phyloP scores from a whole-genome alignment of 2,797 vertebrate species.

The Microhierax caerulescens region DNA sequence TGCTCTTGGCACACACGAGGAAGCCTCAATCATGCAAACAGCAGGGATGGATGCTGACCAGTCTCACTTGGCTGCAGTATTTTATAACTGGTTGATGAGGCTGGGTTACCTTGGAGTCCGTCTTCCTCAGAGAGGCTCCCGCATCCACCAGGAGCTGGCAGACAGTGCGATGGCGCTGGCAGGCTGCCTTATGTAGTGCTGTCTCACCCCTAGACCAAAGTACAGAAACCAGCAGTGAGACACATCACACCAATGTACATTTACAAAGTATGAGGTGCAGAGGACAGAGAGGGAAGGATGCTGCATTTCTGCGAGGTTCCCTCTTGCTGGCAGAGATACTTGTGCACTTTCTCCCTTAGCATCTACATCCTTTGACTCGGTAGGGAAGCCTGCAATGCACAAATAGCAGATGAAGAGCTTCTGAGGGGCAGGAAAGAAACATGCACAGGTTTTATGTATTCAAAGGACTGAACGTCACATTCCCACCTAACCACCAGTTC shows the following conservation, averaged over 20 bases:
- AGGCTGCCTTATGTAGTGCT: conserved; percentile 93
- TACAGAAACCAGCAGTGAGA: conserved; percentile 60
- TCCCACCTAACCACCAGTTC: not conserved
- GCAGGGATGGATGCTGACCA: not conserved
- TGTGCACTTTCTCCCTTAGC: not conserved
- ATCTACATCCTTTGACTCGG: not conserved
- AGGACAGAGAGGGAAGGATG: not conserved
- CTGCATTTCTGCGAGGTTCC: not conserved
- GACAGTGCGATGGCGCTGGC: conserved; percentile 82
- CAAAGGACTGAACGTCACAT: not conserved
- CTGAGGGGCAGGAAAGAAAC: not conserved
- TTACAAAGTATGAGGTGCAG: not conserved
- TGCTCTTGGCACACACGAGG: not conserved
- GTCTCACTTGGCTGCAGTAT: not conserved
- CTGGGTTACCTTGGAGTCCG: conserved; percentile 88
- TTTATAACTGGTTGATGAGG: not conserved
- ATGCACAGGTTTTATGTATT: not conserved
- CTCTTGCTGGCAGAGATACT: not conserved
- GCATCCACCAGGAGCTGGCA: conserved; percentile 91
- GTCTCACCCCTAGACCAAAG: conserved; percentile 89
- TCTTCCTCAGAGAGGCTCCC: conserved; percentile 89
- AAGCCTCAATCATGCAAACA: not conserved
- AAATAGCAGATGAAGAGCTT: not conserved
- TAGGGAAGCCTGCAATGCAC: not conserved
- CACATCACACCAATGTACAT: not conserved